A percentile compares a stretch with the other conserved stretches of the same genome.
Conservation (phyloP, 2,797 vertebrate species). For the Chrosomus eos region DNA sequence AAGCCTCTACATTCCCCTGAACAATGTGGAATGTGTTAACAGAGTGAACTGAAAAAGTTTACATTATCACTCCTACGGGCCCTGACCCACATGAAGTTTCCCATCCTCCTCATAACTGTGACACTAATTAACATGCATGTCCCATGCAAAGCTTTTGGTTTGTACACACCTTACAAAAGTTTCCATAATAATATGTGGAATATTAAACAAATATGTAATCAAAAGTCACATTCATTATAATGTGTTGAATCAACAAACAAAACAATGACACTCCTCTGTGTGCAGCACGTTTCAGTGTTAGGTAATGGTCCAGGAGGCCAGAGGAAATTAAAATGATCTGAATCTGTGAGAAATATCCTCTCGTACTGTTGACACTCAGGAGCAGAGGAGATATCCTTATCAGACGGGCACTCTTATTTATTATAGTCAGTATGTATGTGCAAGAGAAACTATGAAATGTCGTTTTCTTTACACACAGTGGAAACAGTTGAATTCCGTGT, state of each 20-base stretch:
- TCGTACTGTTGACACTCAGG: neutral
- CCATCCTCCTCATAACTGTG: conserved; percentile 14
- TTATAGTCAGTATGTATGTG: neutral
- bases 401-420: neutral
- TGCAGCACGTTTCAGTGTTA: neutral
- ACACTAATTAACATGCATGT: neutral
- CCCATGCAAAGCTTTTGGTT: neutral
- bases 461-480: neutral
- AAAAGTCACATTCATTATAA: neutral
- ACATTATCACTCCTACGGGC: conserved; percentile 29
- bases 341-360: conserved; percentile 52
- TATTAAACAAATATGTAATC: neutral
- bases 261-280: neutral
- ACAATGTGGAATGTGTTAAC: conserved; percentile 69
- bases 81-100: conserved; percentile 20
- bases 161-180: neutral
- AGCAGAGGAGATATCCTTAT: conserved; percentile 10
- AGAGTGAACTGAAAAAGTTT: conserved; percentile 36
- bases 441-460: neutral
- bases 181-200: neutral
- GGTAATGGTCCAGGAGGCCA: neutral
- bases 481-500: neutral
- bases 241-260: neutral
- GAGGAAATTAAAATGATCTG: conserved; percentile 54
- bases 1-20: conserved; percentile 53